phyloP scores from a whole-genome alignment of 2,888 invertebrate species.

The Tortrix viridana region DNA sequence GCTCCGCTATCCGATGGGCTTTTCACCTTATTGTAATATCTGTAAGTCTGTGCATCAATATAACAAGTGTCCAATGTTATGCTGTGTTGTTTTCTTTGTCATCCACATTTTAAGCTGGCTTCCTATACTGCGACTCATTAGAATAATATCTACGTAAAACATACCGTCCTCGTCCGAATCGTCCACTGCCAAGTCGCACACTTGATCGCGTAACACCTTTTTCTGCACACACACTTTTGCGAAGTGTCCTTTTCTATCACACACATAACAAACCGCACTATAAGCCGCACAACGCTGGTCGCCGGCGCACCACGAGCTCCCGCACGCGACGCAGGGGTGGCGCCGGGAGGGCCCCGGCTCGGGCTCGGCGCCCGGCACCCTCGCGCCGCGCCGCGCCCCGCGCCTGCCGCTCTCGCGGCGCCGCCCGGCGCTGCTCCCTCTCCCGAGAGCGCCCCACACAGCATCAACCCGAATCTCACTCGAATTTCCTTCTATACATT shows the following conservation, averaged over 20 bases:
- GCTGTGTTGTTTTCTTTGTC: no score
- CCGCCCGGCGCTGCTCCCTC: neutral
- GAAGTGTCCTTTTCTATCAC: neutral
- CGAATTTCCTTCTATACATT: neutral
- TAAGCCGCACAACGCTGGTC: slow-evolving; percentile 23
- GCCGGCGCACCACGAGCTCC: slow-evolving; percentile 10
- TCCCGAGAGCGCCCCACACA: neutral
- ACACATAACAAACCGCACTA: neutral
- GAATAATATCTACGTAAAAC: slow-evolving; percentile 15
- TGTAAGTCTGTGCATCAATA: no score
- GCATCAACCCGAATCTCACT: neutral
- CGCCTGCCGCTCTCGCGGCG: neutral
- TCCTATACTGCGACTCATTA: no score
- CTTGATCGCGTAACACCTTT: slow-evolving; percentile 14
- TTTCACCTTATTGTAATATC: no score
- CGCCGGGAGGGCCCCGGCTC: neutral
- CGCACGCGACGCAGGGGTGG: neutral
- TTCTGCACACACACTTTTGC: neutral
- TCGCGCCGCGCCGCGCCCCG: neutral
- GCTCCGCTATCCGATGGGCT: no score
- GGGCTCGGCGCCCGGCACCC: neutral
- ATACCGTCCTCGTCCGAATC: slow-evolving; percentile 15
- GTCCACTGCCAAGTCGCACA: slow-evolving; percentile 7
- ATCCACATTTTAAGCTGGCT: no score
- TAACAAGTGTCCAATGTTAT: no score